Evolutionary conservation across 2,113 vertebrate species (phyloP).

Genomic region (Pycnonotus jocosus): DNA sequence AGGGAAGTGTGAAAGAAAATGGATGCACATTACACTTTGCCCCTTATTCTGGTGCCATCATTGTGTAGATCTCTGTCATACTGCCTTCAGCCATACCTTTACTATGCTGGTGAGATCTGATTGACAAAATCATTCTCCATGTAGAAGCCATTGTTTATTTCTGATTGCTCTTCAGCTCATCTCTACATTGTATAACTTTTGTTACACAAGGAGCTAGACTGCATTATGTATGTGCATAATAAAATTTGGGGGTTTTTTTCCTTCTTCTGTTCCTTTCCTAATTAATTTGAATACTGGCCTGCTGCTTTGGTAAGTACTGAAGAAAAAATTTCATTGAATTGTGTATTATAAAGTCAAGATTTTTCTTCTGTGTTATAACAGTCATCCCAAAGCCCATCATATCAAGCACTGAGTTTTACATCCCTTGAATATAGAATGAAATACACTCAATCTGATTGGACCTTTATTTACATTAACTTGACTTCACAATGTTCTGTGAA

Average conservation of each 20-base stretch:
- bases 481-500: background rate
- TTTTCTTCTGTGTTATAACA: background rate
- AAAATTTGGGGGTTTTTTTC: background rate
- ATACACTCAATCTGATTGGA: background rate
- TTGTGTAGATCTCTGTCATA: background rate
- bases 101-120: background rate
- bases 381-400: background rate
- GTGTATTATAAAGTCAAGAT: background rate
- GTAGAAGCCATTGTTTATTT: background rate
- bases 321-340: background rate
- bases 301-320: background rate
- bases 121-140: background rate
- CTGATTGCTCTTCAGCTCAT: background rate
- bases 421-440: background rate
- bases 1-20: background rate
- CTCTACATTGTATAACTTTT: background rate
- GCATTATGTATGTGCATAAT: background rate
- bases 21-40: fast-evolving
- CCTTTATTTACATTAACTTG: background rate
- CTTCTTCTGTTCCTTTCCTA: background rate
- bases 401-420: background rate
- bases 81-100: background rate
- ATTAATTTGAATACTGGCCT: background rate
- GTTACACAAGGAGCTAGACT: background rate
- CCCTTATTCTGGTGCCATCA: background rate